A percentile compares a stretch with the other conserved stretches of the same genome.
Conservation (phyloP, 2,888 invertebrate species). For the Tipula confusa region DNA sequence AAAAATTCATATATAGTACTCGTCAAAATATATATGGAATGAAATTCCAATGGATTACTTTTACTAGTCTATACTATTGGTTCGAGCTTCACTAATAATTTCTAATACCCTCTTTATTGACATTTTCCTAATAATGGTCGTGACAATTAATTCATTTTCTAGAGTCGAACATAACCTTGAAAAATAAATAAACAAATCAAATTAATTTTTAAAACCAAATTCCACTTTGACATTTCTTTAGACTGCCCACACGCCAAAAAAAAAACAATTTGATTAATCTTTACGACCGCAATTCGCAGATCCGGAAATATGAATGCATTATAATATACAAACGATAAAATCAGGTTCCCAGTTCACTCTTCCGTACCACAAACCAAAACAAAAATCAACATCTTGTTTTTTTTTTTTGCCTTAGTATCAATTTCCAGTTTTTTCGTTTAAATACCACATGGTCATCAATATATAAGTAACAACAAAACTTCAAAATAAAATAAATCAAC, state of each 20-base stretch:
- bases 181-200: too few relatives aligned
- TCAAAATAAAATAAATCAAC: slow-evolving; percentile 16
- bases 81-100: too few relatives aligned
- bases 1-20: too few relatives aligned
- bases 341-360: background rate
- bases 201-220: background rate
- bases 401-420: background rate
- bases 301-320: slow-evolving; percentile 20
- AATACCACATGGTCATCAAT: background rate
- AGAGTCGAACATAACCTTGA: too few relatives aligned
- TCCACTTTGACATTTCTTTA: background rate
- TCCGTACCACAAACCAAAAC: background rate
- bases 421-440: background rate
- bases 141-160: too few relatives aligned
- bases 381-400: background rate
- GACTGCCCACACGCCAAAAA: background rate
- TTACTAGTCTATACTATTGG: too few relatives aligned
- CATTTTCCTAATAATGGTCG: too few relatives aligned
- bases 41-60: too few relatives aligned
- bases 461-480: background rate
- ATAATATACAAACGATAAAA: background rate
- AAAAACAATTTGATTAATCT: background rate
- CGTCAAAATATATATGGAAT: too few relatives aligned
- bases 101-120: too few relatives aligned
- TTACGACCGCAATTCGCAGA: background rate